Conservation (phyloP, 2,113 vertebrate genomes). For the Psammodynastes pulverulentus region DNA sequence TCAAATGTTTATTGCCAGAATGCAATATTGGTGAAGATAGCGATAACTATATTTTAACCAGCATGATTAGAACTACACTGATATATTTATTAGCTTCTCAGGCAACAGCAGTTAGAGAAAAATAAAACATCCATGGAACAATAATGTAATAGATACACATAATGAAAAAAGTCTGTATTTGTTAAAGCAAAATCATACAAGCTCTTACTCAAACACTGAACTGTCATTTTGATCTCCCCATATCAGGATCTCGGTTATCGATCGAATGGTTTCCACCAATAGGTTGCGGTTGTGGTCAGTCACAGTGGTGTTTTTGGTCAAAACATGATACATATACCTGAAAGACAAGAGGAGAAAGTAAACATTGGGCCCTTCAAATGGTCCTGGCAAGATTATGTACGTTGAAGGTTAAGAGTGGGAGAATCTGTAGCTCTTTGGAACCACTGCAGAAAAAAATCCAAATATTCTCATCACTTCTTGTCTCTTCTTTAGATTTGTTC, state of each 20-base stretch:
- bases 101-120: background rate
- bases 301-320: constrained; percentile 98
- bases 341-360: background rate
- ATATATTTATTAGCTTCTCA: background rate
- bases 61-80: background rate
- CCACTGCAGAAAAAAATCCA: background rate
- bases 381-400: background rate
- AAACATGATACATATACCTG: constrained; percentile 94
- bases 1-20: background rate
- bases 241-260: constrained; percentile 97
- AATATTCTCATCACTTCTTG: background rate
- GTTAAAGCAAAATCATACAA: background rate
- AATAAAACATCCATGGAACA: background rate
- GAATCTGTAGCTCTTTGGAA: background rate
- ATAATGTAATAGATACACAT: background rate
- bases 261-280: constrained; percentile 95
- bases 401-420: background rate
- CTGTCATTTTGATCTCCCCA: constrained; percentile 99
- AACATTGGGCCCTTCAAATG: background rate
- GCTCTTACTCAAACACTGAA: constrained; percentile 95
- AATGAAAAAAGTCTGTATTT: background rate
- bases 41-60: background rate
- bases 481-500: background rate
- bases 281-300: constrained; percentile 96
- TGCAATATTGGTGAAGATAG: background rate